These are phyloP conservation scores for Melanotaenia nigrans DNA, from an alignment of 2,797 vertebrate genomes.

Conservation along the genomic window DNA sequence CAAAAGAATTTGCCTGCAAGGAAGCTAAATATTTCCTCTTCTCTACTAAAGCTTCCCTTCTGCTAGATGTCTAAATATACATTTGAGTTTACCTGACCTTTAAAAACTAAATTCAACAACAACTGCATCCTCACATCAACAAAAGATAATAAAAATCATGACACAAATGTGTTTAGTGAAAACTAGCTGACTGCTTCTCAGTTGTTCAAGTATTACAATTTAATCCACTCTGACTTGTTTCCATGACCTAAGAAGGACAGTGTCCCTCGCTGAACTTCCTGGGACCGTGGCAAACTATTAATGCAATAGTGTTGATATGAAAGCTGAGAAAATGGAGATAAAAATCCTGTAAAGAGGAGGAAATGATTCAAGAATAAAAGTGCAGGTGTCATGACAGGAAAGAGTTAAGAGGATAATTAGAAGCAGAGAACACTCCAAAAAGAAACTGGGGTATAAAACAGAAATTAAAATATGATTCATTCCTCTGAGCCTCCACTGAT, in stretches of 20 bases:
- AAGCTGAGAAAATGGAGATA: background rate
- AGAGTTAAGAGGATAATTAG: no score
- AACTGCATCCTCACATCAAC: background rate
- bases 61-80: background rate
- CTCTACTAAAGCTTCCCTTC: slow-evolving; percentile 26
- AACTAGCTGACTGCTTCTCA: background rate
- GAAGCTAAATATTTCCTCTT: slow-evolving; percentile 58
- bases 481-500: background rate
- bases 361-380: background rate
- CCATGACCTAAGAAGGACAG: background rate
- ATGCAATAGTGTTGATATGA: background rate
- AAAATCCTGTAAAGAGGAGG: background rate
- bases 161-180: background rate
- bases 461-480: background rate
- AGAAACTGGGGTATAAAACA: background rate
- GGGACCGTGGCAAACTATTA: background rate
- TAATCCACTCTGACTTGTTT: slow-evolving; percentile 1
- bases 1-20: slow-evolving; percentile 20
- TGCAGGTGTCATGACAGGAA: background rate
- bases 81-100: background rate
- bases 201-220: background rate
- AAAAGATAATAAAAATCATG: background rate
- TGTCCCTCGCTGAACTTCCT: background rate
- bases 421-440: background rate
- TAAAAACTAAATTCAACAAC: background rate